Conservation (phyloP, 2,113 vertebrate genomes). For the Syngnathus typhle region DNA sequence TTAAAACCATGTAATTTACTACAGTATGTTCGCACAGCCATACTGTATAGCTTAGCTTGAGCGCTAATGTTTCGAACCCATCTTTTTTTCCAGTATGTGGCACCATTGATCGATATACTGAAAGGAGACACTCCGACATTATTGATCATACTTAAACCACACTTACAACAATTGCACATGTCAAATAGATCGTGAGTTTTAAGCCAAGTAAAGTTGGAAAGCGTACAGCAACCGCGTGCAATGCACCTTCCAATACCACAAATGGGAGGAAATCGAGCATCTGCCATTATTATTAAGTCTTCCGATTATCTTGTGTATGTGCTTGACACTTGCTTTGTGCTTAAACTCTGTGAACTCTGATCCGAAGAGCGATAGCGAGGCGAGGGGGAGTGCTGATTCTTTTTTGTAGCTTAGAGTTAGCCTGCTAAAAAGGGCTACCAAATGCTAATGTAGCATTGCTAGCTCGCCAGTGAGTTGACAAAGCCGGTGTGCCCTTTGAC, state of each 20-base stretch:
- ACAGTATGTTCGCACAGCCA: background rate
- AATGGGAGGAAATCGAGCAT: background rate
- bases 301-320: background rate
- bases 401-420: background rate
- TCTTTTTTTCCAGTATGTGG: constrained; percentile 26
- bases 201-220: background rate
- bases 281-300: background rate
- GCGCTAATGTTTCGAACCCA: constrained; percentile 40
- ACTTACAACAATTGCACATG: background rate
- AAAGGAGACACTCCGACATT: background rate
- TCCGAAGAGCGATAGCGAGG: background rate
- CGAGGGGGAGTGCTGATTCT: background rate
- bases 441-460: constrained; percentile 40
- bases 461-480: constrained; percentile 45
- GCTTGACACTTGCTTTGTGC: background rate
- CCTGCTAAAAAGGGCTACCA: constrained; percentile 21
- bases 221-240: background rate
- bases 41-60: constrained; percentile 31
- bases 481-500: constrained; percentile 20
- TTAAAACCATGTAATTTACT: too few relatives aligned
- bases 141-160: background rate
- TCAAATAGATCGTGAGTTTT: background rate
- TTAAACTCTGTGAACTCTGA: background rate
- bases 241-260: background rate
- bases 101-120: background rate